A percentile compares a stretch with the other conserved stretches of the same genome.
Evolutionary conservation across 1,140 invertebrate species (phyloP).

Genomic region (Solenopsis invicta): DNA sequence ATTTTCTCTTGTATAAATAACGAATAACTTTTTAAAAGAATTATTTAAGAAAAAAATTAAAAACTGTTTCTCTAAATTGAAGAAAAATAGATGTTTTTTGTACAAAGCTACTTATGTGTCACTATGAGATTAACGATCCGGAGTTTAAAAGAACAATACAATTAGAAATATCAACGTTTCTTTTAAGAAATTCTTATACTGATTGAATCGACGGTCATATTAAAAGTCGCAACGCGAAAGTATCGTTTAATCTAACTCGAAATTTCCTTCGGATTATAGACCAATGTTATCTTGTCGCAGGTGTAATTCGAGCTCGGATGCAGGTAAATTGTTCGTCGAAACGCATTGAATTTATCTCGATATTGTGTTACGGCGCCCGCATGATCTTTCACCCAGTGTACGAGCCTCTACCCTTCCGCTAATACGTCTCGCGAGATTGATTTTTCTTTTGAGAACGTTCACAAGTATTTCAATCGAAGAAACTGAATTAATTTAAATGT

Average conservation of each 20-base stretch:
- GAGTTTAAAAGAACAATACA: neutral
- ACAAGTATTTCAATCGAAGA: neutral
- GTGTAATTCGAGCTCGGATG: slow-evolving; percentile 77
- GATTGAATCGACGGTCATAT: neutral
- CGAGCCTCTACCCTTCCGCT: slow-evolving; percentile 9
- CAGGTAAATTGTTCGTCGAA: slow-evolving; percentile 82
- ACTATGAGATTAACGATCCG: neutral
- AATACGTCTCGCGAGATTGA: slow-evolving; percentile 9
- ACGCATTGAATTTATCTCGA: slow-evolving; percentile 70
- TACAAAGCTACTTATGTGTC: neutral
- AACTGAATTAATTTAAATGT: slow-evolving; percentile 1
- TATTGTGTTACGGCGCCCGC: slow-evolving; percentile 81
- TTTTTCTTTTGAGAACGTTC: slow-evolving; percentile 2
- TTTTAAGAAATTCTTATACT: neutral
- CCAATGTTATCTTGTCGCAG: slow-evolving; percentile 60
- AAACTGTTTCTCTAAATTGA: neutral
- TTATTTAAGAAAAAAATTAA: neutral
- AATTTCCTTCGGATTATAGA: slow-evolving; percentile 14
- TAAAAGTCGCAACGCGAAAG: neutral
- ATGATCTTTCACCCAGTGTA: slow-evolving; percentile 60
- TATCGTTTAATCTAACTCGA: neutral
- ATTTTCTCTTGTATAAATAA: neutral
- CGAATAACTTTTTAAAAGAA: neutral
- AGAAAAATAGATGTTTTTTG: neutral
- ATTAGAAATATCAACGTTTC: neutral